Conservation (phyloP, 2,113 vertebrate genomes). For the Nipponia nippon region DNA sequence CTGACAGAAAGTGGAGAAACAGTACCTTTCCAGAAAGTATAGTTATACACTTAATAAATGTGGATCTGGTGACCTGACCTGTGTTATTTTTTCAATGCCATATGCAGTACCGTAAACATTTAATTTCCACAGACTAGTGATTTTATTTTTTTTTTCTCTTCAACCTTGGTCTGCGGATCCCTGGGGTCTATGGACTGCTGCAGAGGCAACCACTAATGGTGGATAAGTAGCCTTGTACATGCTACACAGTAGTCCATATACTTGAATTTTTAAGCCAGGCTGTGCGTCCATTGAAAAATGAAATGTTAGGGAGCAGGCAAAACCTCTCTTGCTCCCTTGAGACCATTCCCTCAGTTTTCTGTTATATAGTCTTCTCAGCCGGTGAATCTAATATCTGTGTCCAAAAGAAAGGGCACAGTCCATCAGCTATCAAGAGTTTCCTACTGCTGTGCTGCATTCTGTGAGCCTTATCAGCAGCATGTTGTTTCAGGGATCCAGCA, state of each 20-base stretch:
- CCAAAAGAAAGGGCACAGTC: neutral
- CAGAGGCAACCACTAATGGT: neutral
- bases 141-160: neutral
- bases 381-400: neutral
- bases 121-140: neutral
- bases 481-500: conserved; percentile 9
- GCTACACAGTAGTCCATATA: neutral
- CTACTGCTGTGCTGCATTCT: neutral
- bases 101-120: neutral
- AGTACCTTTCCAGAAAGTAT: neutral
- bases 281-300: neutral
- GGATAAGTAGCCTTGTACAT: neutral
- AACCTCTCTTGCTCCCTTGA: neutral
- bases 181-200: neutral
- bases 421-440: neutral
- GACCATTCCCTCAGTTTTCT: neutral
- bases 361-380: neutral
- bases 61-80: neutral
- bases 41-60: neutral
- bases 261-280: neutral
- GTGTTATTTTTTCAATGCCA: neutral
- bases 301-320: neutral
- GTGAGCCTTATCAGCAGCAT: neutral
- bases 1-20: neutral
- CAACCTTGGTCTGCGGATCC: neutral